Conservation (phyloP, 2,797 vertebrate genomes). For the Sciaenops ocellatus region DNA sequence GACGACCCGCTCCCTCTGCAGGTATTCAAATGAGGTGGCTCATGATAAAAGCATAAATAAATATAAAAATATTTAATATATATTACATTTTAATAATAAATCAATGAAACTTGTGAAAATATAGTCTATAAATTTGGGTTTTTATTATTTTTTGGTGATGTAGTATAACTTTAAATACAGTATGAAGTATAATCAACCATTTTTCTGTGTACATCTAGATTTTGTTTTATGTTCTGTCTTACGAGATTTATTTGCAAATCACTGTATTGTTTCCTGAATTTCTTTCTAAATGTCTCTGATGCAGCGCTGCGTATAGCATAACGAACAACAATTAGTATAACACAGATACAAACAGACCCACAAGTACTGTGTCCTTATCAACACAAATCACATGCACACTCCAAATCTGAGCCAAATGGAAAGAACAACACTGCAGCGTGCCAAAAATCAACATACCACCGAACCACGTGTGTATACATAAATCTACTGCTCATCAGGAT, state of each 20-base stretch:
- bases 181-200: too few species aligned
- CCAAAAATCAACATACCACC: constrained; percentile 57
- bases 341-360: constrained; percentile 20
- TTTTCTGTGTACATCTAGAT: too few species aligned
- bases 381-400: constrained; percentile 45
- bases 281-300: too few species aligned
- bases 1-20: too few species aligned
- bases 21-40: background rate
- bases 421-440: constrained; percentile 42
- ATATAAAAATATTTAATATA: too few species aligned
- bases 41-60: background rate
- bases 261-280: too few species aligned
- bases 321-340: background rate
- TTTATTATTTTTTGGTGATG: background rate
- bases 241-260: too few species aligned
- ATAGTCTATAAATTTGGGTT: background rate
- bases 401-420: constrained; percentile 34
- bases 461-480: constrained; percentile 61
- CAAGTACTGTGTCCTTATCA: constrained; percentile 1
- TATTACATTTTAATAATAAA: background rate
- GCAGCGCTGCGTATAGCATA: too few species aligned
- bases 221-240: too few species aligned
- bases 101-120: background rate
- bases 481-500: constrained; percentile 57
- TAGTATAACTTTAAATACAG: too few species aligned